Evolutionary conservation across 2,797 vertebrate species (phyloP).

Genomic region (Loris lydekkerianus): DNA sequence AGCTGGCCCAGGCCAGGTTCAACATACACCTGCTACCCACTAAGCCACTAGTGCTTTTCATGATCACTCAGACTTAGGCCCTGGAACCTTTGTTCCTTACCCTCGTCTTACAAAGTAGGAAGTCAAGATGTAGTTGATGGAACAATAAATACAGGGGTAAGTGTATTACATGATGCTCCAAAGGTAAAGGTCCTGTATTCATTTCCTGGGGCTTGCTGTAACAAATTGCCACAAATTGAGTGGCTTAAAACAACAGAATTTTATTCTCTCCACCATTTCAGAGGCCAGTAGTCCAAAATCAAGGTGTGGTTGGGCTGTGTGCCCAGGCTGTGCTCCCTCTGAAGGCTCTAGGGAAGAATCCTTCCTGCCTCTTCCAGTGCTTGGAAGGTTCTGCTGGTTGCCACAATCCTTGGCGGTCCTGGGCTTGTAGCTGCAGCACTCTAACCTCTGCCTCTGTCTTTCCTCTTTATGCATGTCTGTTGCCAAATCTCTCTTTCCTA

Average conservation of each 20-base stretch:
- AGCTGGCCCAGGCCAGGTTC: no score
- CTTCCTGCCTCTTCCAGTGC: neutral
- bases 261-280: neutral
- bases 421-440: accelerated
- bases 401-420: neutral
- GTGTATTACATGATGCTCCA: neutral
- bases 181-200: neutral
- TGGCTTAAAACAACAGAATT: neutral
- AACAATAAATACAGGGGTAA: neutral
- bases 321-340: neutral
- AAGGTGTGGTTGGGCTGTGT: neutral
- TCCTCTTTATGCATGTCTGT: neutral
- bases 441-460: neutral
- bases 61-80: neutral
- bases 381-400: neutral
- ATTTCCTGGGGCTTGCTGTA: neutral
- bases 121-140: neutral
- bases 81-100: neutral
- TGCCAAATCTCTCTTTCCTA: neutral
- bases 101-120: neutral
- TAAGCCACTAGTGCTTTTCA: neutral
- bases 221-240: neutral
- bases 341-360: neutral
- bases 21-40: no score
- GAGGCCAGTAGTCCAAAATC: neutral